Base-by-base conservation (phyloP, 2,113 vertebrate species). In the Marmota flaviventris region DNA sequence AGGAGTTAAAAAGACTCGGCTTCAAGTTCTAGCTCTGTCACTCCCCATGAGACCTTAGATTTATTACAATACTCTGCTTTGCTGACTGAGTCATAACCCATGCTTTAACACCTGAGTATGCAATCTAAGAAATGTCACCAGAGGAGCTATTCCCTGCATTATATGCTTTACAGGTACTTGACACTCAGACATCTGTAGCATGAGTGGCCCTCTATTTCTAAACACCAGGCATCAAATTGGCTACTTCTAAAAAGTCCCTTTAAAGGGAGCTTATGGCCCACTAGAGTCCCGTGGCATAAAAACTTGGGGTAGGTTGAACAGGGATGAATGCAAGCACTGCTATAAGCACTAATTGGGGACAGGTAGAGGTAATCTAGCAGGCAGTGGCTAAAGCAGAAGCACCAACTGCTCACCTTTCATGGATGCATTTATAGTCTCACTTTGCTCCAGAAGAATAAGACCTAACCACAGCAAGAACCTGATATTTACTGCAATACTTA, bases 51-150 rank as follows among this genome's bases (percentile, higher is more conserved):
- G n/a, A 76, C 37, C 48, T 48, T 32, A 65, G n/a, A 42, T 51
- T 84, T 51, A 63, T 70, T 78, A 89, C 63, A 92, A 79, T 12
- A 22, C 12, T 82, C 82, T 87, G 12, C 88, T 92, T 93, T 58
- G 16, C 65, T 65, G 56, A 79, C 58, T 2, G 16, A 18, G 82
- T 91, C 56, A 51, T 34, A 78, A 87, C 4, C 17, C 58, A 1
- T 45, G 61, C 11, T 93, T 53, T 51, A 77, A 75, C 51, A 45
- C 45, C 5, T 45, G 45, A 45, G 45, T 45, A 78, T 45, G 82
- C 24, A 20, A 20, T 82, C 69, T 67, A 67, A 63, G 8, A 78
- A 58, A 42, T 61, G 34, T 79, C 75, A n/a, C 58, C 69, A 63
- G 61, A 83, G 48, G 34, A 53, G 39, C 61, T 85, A n/a, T 27